Conservation (phyloP, 2,797 vertebrate species). For the Coccyzus lansbergi region DNA sequence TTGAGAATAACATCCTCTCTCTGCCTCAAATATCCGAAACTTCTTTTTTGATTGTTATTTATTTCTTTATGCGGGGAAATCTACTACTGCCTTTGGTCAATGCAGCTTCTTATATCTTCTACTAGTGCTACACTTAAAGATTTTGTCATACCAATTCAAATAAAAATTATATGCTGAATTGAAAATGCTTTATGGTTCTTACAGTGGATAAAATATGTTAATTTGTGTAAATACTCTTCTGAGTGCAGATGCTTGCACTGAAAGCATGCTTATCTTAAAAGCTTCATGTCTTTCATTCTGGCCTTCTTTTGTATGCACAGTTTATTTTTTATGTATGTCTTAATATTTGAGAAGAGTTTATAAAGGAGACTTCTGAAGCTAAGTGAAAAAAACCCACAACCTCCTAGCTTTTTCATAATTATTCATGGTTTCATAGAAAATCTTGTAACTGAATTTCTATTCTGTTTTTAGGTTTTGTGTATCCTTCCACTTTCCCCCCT, state of each 20-base stretch:
- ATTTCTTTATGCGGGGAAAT: constrained; percentile 34
- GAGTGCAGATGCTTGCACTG: constrained; percentile 73
- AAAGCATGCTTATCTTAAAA: constrained; percentile 78
- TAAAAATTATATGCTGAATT: constrained; percentile 74
- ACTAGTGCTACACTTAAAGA: constrained; percentile 52
- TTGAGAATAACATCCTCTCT: background rate
- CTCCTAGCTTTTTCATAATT: constrained; percentile 71
- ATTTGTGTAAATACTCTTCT: constrained; percentile 81
- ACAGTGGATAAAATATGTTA: constrained; percentile 82
- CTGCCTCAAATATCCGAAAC: background rate
- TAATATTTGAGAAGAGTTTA: constrained; percentile 75
- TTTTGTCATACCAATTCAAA: constrained; percentile 73
- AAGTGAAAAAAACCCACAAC: constrained; percentile 42
- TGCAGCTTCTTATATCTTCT: constrained; percentile 53
- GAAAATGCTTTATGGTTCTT: constrained; percentile 73
- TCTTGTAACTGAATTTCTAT: constrained; percentile 62
- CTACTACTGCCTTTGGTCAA: constrained; percentile 52
- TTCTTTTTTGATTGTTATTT: background rate
- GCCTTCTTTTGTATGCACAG: constrained; percentile 68
- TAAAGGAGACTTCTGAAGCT: constrained; percentile 68
- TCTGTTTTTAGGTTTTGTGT: constrained; percentile 59
- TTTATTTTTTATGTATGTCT: constrained; percentile 75
- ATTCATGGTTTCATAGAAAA: constrained; percentile 72
- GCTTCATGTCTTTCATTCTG: constrained; percentile 74
- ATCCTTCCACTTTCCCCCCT: constrained; percentile 1